Base-by-base conservation (phyloP, 2,888 invertebrate genomes). In the Tupiocoris notatus region DNA sequence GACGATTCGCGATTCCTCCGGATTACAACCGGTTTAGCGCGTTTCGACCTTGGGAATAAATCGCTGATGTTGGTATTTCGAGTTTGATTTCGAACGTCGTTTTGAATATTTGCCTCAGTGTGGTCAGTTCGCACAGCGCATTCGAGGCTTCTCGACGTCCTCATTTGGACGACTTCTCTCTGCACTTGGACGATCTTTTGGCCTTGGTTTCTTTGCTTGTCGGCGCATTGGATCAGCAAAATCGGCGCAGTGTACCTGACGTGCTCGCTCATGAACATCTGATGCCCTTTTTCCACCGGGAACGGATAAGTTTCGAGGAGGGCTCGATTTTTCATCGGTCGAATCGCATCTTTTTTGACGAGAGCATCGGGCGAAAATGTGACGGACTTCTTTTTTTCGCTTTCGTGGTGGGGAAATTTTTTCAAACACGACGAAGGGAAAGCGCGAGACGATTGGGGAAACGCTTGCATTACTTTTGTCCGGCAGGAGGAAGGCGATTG, bases 391-490 rank as follows among this genome's bases (percentile, higher is more conserved):
- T 67, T 54, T 17, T 54, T 67, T 9, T 21, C 21, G 7, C 20
- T 39, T n/a, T n/a, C n/a, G n/a, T n/a, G n/a, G n/a, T n/a, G n/a
- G n/a, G n/a, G n/a, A n/a, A 1, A 21, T 67, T 67, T 67, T 21
- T 67, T 67, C 67, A 67, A 18, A 39, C 65, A 65, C 7, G 65
- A 20, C 1, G 18, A 25, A n/a, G 65, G 65, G 17, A n/a, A n/a
- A n/a, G n/a, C n/a, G n/a, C n/a, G n/a, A n/a, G n/a, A n/a, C n/a
- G n/a, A n/a, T n/a, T n/a, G n/a, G n/a, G n/a, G n/a, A n/a, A n/a
- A n/a, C n/a, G n/a, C n/a, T n/a, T n/a, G n/a, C n/a, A n/a, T n/a
- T n/a, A n/a, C n/a, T n/a, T n/a, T n/a, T n/a, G n/a, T n/a, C n/a
- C n/a, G n/a, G n/a, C n/a, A n/a, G n/a, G n/a, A n/a, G n/a, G n/a